Evolutionary conservation across 2,113 vertebrate genomes (phyloP), one percentile per base, ranked within the genome.

Genomic region (Aegithalos caudatus): DNA sequence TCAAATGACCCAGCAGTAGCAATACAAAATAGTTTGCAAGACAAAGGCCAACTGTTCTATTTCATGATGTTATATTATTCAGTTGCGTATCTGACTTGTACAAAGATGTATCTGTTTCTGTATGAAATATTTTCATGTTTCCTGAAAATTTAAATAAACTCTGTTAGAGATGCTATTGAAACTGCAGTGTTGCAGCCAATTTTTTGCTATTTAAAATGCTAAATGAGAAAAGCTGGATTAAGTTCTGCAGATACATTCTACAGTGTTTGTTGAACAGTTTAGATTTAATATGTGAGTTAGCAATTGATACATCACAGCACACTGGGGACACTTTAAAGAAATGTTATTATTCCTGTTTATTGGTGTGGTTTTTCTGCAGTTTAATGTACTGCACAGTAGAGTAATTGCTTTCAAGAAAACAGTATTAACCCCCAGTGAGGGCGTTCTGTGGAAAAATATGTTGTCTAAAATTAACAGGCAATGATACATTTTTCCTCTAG

Each of bases 281-380:
- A 92, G 92, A 83, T 88, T 96, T 96, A 90, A 77, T 92, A 37
- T 85, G 37, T 38, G 81, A 94, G 86, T 54, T 69, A 95, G 61
- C 60, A 93, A 67, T 74, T 96, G 94, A 93, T 94, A 69, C 42
- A 91, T 92, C 88, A 82, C 51, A 90, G 72, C 65, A 50, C 87
- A 76, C 72, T 60, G 56, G 93, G 90, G 92, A 90, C 85, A 86
- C 16, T 95, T 96, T 90, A 95, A 86, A 78, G 53, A 80, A 91
- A 94, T 60, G 78, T 91, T 96, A 89, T 96, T 97, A 87, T 92
- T 96, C 58, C 64, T 94, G 51, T 95, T 97, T 97, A 96, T 95
- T 94, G 69, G 73, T 91, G 71, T 65, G 64, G 3, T 0, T 31
- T 92, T 97, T 90, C 96, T 95, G 62, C 76, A 87, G 29, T 64